A percentile compares a stretch with the other conserved stretches of the same genome.
Evolutionary conservation across 2,113 vertebrate genomes (phyloP).

Genomic region (Chaetura pelagica): DNA sequence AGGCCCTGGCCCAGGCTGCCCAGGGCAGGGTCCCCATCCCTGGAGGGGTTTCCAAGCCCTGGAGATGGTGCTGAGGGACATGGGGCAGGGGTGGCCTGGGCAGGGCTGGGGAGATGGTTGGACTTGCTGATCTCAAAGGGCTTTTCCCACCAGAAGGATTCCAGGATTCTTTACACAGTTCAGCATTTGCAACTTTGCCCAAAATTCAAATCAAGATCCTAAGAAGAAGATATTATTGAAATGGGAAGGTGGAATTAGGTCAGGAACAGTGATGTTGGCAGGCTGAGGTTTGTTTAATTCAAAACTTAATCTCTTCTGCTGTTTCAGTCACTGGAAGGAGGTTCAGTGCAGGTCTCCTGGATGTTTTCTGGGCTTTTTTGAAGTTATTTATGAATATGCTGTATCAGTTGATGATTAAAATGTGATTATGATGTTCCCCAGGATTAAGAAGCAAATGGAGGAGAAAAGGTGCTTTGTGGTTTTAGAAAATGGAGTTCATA

Average conservation of each 20-base stretch:
- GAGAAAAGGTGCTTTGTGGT: not conserved
- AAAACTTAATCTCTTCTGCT: not conserved
- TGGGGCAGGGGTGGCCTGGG: too few species aligned
- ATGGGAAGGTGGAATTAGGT: not conserved
- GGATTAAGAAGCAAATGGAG: not conserved
- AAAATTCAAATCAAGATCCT: not conserved
- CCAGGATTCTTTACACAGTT: not conserved
- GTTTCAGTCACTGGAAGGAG: not conserved
- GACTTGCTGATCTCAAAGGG: too few species aligned
- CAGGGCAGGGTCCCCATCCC: too few species aligned
- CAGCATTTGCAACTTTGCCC: not conserved
- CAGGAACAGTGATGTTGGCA: not conserved
- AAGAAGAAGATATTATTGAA: not conserved
- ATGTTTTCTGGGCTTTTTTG: not conserved
- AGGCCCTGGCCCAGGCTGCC: too few species aligned
- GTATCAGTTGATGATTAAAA: not conserved
- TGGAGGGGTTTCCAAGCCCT: too few species aligned
- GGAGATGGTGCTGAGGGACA: too few species aligned
- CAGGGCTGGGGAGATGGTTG: too few species aligned
- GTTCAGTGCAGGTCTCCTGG: not conserved
- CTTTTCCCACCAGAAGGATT: too few species aligned
- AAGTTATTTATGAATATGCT: not conserved
- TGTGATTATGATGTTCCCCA: not conserved
- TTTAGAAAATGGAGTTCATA: not conserved
- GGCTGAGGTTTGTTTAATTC: not conserved